Evolutionary conservation across 2,888 invertebrate species (phyloP).

Genomic region (Eudasyphora cyanicolor): DNA sequence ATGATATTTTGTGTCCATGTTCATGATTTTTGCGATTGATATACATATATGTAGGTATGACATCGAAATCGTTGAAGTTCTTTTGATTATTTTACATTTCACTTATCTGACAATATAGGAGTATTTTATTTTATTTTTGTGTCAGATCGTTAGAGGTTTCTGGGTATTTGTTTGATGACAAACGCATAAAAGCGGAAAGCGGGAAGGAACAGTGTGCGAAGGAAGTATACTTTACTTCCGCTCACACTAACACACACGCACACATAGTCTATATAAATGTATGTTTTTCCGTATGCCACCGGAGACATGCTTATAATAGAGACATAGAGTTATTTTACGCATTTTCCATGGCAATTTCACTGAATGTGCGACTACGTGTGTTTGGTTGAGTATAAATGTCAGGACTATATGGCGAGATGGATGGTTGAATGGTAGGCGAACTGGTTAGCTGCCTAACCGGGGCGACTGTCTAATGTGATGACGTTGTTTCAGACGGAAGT

Average conservation of each 20-base stretch:
- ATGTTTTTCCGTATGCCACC: background rate
- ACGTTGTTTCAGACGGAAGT: slow-evolving; percentile 45
- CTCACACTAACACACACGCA: background rate
- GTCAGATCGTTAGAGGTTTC: slow-evolving; percentile 22
- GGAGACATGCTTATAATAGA: background rate
- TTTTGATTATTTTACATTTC: slow-evolving; percentile 13
- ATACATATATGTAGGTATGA: too few species aligned
- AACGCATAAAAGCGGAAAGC: background rate
- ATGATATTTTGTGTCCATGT: too few species aligned
- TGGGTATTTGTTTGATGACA: slow-evolving; percentile 15
- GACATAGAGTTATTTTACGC: slow-evolving; percentile 39
- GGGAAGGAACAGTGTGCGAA: background rate
- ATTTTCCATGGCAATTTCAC: slow-evolving; percentile 44
- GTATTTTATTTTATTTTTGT: slow-evolving; percentile 2
- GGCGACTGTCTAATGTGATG: slow-evolving; percentile 22
- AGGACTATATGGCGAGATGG: too few species aligned
- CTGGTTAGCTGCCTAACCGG: background rate
- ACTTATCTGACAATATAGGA: background rate
- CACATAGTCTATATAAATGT: too few species aligned
- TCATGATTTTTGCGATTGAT: too few species aligned
- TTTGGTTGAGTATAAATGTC: too few species aligned
- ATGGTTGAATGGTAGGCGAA: background rate
- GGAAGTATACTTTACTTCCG: slow-evolving; percentile 20
- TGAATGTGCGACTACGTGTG: slow-evolving; percentile 37
- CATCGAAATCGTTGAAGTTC: background rate